Evolutionary conservation across 1,140 invertebrate genomes (phyloP), one percentile per base, ranked within the genome.

Genomic region (Bombyx mandarina): DNA sequence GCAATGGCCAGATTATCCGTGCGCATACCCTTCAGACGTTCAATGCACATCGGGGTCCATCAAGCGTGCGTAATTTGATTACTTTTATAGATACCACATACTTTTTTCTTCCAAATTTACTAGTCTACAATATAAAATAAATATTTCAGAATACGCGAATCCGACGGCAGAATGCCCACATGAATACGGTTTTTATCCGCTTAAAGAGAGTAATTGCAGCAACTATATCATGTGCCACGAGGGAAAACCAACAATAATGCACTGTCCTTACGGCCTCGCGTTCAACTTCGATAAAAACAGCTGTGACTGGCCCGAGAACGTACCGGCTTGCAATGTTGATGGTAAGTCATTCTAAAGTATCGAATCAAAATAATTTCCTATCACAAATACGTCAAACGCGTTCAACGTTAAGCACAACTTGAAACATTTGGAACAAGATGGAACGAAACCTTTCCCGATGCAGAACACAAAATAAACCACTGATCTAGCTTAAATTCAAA

Each of bases 251-350:
- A 90, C 88, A 58, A 60, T 89, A 1, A 91, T 75, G 67, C 88
- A 91, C 26, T 96, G 94, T 74, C 93, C 94, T 0, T 92, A 93
- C 77, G 95, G 95, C 42, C 80, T 97, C 22, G 94, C 94, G 7
- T 97, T 95, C 77, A 94, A 94, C 70, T 82, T 90, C n/a, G 89
- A 91, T 56, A 91, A 77, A 5, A 92, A 93, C 63, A 89, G 91
- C 48, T 96, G 95, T 69, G 94, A 96, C 63, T 97, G 94, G 94
- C 93, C 93, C 1, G 93, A 94, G 78, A 90, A 93, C 60, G 94
- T 94, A 5, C 76, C 88, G 1, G 89, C 90, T 45, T 95, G 94
- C 68, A 91, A 94, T 69, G 90, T 92, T 35, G 91, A 93, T 88
- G 89, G 92, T 92, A 77, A 73, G 51, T 67, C 10, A 42, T 22